Evolutionary conservation across 2,113 vertebrate genomes (phyloP).

Genomic region (Aix galericulata): DNA sequence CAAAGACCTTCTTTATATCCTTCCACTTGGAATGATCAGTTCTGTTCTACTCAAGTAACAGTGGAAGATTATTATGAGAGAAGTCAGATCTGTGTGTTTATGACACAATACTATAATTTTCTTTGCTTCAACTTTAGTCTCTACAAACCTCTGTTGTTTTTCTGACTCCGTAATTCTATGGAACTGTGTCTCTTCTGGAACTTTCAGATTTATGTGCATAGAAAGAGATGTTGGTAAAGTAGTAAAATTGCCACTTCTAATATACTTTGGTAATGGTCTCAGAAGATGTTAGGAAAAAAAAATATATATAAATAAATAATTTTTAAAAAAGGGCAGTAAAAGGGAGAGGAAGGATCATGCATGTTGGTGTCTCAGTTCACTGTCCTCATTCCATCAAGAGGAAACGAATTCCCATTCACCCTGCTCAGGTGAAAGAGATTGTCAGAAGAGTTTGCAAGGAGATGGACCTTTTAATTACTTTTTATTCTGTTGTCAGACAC

Average conservation of each 20-base stretch:
- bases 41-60: neutral
- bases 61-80: neutral
- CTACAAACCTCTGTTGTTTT: neutral
- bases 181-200: neutral
- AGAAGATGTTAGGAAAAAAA: neutral
- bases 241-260: neutral
- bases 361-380: neutral
- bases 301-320: too few species aligned
- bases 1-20: neutral
- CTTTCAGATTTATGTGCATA: neutral
- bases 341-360: neutral
- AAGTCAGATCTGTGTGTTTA: neutral
- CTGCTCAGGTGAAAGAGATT: neutral
- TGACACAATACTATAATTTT: neutral
- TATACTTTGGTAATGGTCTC: neutral
- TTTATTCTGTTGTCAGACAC: neutral
- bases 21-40: neutral
- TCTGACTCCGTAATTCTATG: neutral
- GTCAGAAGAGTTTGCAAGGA: neutral
- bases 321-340: neutral
- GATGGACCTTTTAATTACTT: neutral
- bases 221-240: neutral
- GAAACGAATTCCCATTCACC: neutral
- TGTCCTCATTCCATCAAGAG: neutral
- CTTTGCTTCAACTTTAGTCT: neutral